Percentiles rank a stretch among this genome's conserved stretches.
phyloP scores from a whole-genome alignment of 2,113 vertebrate species.

The Phylloscopus whistleri region DNA sequence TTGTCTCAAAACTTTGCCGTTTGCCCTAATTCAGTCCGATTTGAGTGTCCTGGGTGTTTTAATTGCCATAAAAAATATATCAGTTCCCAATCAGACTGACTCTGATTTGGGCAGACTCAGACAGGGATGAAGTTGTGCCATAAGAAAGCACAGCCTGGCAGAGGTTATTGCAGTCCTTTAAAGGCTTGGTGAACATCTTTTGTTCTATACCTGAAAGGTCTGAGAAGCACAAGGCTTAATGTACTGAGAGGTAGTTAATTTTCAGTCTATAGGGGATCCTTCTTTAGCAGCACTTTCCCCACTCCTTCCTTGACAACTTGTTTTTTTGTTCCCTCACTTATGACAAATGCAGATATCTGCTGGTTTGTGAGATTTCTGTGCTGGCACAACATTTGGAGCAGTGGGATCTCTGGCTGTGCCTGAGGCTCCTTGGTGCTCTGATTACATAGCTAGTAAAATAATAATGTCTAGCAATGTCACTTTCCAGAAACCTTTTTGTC shows the following conservation, averaged over 20 bases:
- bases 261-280: not conserved
- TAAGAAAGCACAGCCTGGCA: not conserved
- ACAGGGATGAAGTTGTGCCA: not conserved
- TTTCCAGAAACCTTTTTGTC: slow-evolving; percentile 22
- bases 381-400: not conserved
- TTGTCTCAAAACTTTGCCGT: not conserved
- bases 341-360: not conserved
- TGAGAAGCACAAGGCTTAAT: not conserved
- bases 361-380: not conserved
- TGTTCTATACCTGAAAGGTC: not conserved
- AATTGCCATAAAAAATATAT: not conserved
- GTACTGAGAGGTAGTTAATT: not conserved
- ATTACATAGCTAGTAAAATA: not conserved
- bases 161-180: not conserved
- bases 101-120: not conserved
- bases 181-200: not conserved
- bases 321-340: not conserved
- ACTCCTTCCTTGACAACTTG: not conserved
- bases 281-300: not conserved
- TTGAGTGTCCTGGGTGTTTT: not conserved
- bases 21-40: not conserved
- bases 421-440: not conserved
- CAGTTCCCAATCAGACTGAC: not conserved
- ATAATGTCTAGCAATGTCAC: not conserved
- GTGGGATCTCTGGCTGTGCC: slow-evolving; percentile 24